These are phyloP conservation scores for Plagodis dolabraria DNA, from an alignment of 2,888 invertebrate genomes.

Conservation along the genomic window DNA sequence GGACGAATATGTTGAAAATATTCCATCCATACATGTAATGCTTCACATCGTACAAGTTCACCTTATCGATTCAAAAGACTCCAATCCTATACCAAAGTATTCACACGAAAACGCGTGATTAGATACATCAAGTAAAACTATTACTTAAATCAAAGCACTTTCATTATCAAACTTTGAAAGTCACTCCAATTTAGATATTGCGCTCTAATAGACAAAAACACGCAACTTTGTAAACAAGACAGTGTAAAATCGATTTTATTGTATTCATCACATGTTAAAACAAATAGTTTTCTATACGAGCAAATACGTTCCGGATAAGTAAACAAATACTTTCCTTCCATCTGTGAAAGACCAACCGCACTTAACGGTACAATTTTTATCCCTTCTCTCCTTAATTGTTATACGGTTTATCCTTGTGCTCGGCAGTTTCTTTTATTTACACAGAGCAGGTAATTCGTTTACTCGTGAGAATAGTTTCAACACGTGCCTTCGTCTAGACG, in stretches of 20 bases:
- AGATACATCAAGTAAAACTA: conserved; percentile 3
- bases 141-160: conserved; percentile 12
- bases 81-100: neutral
- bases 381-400: conserved; percentile 63
- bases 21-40: conserved; percentile 35
- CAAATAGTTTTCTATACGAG: neutral
- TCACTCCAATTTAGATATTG: conserved; percentile 8
- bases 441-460: conserved; percentile 76
- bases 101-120: conserved; percentile 1
- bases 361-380: conserved; percentile 43
- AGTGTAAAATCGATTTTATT: conserved; percentile 8
- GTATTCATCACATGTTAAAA: conserved; percentile 8
- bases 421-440: conserved; percentile 71
- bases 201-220: conserved; percentile 11
- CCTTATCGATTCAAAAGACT: conserved; percentile 18
- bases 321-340: conserved; percentile 19
- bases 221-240: conserved; percentile 6
- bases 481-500: conserved; percentile 76
- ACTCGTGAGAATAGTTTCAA: conserved; percentile 79
- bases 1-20: conserved; percentile 47
- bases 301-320: conserved; percentile 6
- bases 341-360: conserved; percentile 28
- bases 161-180: conserved; percentile 13
- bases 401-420: conserved; percentile 62
- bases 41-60: conserved; percentile 21